Percentiles rank a stretch among this genome's conserved stretches.
These are phyloP conservation scores for Mythimna vitellina DNA, from an alignment of 2,888 invertebrate species.

Conservation along the genomic window DNA sequence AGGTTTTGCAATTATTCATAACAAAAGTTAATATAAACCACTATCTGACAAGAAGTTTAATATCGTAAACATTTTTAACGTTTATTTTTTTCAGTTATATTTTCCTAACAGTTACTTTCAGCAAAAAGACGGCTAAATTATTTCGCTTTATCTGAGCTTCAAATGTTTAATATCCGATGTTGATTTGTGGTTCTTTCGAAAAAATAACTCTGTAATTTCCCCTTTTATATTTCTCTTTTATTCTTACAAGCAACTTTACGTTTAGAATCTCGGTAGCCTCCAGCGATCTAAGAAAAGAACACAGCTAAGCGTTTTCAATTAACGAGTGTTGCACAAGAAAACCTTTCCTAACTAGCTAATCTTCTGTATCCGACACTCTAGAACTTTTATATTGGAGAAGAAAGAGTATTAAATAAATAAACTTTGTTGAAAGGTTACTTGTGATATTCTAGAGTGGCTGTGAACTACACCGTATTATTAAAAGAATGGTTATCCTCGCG, in stretches of 20 bases:
- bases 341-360: conserved; percentile 27
- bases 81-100: conserved; percentile 8
- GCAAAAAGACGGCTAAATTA: conserved; percentile 13
- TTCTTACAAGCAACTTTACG: conserved; percentile 25
- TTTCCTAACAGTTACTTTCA: conserved; percentile 1
- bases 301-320: conserved; percentile 53
- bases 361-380: conserved; percentile 28
- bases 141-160: conserved; percentile 10
- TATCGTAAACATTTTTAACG: conserved; percentile 8
- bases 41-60: neutral
- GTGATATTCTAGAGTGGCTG: neutral
- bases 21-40: conserved; percentile 9
- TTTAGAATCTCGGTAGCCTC: conserved; percentile 22
- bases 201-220: conserved; percentile 42
- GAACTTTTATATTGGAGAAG: conserved; percentile 39
- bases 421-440: conserved; percentile 20
- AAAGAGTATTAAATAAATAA: conserved; percentile 41
- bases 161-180: conserved; percentile 55
- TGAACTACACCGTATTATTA: conserved; percentile 30
- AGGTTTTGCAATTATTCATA: neutral
- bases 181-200: conserved; percentile 37
- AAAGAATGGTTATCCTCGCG: conserved; percentile 15
- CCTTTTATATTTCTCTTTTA: conserved; percentile 29
- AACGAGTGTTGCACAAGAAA: conserved; percentile 39
- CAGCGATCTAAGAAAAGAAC: conserved; percentile 23